These are phyloP conservation scores for Muntiacus reevesi DNA, from an alignment of 2,113 vertebrate genomes.

Conservation along the genomic window DNA sequence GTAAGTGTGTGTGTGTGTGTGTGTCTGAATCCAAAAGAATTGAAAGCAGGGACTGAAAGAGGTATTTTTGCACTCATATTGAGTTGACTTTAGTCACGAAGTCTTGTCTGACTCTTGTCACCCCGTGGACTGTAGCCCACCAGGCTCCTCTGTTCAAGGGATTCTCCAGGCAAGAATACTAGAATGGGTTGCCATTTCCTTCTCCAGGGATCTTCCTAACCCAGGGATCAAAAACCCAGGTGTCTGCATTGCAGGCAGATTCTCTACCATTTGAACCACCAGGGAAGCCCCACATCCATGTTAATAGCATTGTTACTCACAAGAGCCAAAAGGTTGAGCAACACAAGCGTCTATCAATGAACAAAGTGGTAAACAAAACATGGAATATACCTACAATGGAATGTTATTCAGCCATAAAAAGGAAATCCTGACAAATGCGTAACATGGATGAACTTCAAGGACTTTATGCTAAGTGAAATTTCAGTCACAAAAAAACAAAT, in stretches of 20 bases:
- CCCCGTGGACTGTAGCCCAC: neutral
- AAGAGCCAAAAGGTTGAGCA: neutral
- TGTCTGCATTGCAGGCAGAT: neutral
- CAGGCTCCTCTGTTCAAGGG: neutral
- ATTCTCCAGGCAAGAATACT: neutral
- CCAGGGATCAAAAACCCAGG: neutral
- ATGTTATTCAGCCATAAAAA: neutral
- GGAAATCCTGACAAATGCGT: neutral
- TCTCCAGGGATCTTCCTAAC: neutral
- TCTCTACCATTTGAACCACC: neutral
- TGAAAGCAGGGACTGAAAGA: neutral
- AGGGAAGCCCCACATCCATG: neutral
- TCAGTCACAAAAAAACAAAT: neutral
- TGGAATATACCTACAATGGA: neutral
- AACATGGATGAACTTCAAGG: neutral
- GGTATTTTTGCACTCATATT: neutral
- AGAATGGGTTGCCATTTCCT: neutral
- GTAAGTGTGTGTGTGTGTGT: too few species aligned
- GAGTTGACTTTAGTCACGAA: neutral
- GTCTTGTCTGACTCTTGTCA: neutral
- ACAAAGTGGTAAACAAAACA: neutral
- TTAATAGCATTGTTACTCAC: neutral
- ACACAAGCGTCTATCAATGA: neutral
- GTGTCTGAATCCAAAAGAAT: neutral
- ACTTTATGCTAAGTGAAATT: neutral